phyloP scores from a whole-genome alignment of 2,888 invertebrate species.

The Crocallis elinguaria region DNA sequence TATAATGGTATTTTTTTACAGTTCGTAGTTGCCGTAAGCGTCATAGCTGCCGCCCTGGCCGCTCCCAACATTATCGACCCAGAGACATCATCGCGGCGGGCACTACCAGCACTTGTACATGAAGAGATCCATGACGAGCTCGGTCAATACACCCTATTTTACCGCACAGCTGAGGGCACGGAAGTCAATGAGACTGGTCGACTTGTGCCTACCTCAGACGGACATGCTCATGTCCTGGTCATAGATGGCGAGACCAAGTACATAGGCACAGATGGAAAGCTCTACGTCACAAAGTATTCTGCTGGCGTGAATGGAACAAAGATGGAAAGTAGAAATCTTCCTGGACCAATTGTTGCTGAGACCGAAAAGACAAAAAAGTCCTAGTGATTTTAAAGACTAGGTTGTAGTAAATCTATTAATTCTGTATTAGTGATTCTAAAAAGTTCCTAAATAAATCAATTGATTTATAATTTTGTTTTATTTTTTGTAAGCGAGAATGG shows the following conservation, averaged over 20 bases:
- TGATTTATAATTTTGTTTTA: not conserved
- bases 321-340: conserved; percentile 55
- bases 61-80: conserved; percentile 39
- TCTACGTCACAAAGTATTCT: conserved; percentile 61
- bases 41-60: conserved; percentile 40
- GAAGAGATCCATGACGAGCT: conserved; percentile 57
- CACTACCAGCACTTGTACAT: conserved; percentile 52
- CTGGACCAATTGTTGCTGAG: conserved; percentile 43
- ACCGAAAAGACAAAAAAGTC: too few species aligned
- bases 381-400: too few species aligned
- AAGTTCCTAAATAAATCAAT: conserved; percentile 8
- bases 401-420: too few species aligned
- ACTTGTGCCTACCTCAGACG: conserved; percentile 53
- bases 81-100: conserved; percentile 38
- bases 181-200: conserved; percentile 59
- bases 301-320: conserved; percentile 59
- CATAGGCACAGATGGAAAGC: conserved; percentile 60
- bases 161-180: conserved; percentile 64
- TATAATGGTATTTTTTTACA: conserved; percentile 35
- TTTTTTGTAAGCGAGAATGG: not conserved
- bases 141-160: conserved; percentile 61
- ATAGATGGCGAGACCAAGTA: conserved; percentile 61
- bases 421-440: not conserved
- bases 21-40: conserved; percentile 46
- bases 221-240: conserved; percentile 52